These are phyloP conservation scores for Mallotus villosus DNA, from an alignment of 2,797 vertebrate species.

Conservation along the genomic window DNA sequence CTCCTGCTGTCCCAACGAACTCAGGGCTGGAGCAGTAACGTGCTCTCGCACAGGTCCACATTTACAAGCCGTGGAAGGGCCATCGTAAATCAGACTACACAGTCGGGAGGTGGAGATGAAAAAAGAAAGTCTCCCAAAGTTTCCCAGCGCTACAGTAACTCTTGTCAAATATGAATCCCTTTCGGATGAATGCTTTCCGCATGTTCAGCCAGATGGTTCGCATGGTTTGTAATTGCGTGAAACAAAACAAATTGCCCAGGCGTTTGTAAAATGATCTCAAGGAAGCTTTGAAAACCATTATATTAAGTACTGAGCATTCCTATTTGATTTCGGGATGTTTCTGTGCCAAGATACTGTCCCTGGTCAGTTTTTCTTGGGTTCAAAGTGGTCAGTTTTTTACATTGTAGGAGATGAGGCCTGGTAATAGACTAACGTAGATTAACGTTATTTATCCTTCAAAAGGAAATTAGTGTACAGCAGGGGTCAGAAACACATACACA, in stretches of 20 bases:
- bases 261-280: constrained; percentile 40
- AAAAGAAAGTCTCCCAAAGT: constrained; percentile 33
- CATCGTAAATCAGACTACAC: constrained; percentile 50
- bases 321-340: constrained; percentile 36
- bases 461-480: no score
- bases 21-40: constrained; percentile 19
- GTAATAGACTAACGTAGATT: no score
- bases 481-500: no score
- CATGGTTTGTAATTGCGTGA: constrained; percentile 29
- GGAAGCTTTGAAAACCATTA: constrained; percentile 32
- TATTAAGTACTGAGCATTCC: constrained; percentile 36
- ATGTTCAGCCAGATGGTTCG: constrained; percentile 56
- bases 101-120: constrained; percentile 29
- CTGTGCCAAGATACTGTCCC: constrained; percentile 3
- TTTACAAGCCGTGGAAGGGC: constrained; percentile 20
- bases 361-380: no score
- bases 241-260: constrained; percentile 39
- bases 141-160: background rate
- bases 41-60: constrained; percentile 16
- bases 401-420: no score
- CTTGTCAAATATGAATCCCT: constrained; percentile 38
- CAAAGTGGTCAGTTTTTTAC: no score
- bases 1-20: constrained; percentile 31
- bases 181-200: constrained; percentile 55
- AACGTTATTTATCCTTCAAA: no score